A percentile compares a stretch with the other conserved stretches of the same genome.
Evolutionary conservation across 2,797 vertebrate species (phyloP).

Genomic region (Aeoliscus strigatus): DNA sequence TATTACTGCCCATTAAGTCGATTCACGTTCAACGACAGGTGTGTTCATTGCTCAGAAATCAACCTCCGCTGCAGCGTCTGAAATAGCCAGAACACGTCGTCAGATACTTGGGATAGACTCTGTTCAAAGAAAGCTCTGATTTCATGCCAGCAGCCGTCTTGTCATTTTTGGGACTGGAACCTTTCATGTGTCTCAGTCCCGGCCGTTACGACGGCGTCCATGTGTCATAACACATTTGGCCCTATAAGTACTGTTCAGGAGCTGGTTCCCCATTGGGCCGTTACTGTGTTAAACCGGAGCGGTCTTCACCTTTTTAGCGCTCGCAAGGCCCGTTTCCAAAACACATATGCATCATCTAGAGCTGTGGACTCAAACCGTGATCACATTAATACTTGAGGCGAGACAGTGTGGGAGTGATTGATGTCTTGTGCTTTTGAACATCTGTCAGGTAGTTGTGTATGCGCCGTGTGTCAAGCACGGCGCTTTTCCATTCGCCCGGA

Average conservation of each 20-base stretch:
- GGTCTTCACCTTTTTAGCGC: constrained; percentile 42
- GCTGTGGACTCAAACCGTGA: constrained; percentile 58
- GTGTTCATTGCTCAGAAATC: constrained; percentile 41
- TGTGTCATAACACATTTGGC: constrained; percentile 11
- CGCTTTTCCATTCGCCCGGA: constrained; percentile 47
- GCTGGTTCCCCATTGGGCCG: constrained; percentile 27
- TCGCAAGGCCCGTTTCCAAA: constrained; percentile 38
- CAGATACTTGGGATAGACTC: too few relatives aligned
- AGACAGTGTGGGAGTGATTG: constrained; percentile 63
- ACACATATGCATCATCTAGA: constrained; percentile 45
- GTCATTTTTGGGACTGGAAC: constrained; percentile 7
- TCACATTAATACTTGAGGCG: constrained; percentile 57
- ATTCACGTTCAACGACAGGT: constrained; percentile 29
- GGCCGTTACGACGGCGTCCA: constrained; percentile 9
- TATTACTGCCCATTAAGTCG: constrained; percentile 41
- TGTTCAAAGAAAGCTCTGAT: constrained; percentile 17
- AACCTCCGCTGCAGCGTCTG: constrained; percentile 24
- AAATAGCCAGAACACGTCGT: constrained; percentile 29
- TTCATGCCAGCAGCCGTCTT: constrained; percentile 15
- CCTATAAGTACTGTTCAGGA: constrained; percentile 24
- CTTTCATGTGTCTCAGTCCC: constrained; percentile 6
- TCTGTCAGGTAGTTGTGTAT: constrained; percentile 71
- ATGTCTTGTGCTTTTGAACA: constrained; percentile 63
- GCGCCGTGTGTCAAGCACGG: constrained; percentile 51
- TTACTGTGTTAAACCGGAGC: constrained; percentile 42